These are phyloP conservation scores for Lophochroa leadbeateri DNA, from an alignment of 2,113 vertebrate genomes.

Conservation along the genomic window DNA sequence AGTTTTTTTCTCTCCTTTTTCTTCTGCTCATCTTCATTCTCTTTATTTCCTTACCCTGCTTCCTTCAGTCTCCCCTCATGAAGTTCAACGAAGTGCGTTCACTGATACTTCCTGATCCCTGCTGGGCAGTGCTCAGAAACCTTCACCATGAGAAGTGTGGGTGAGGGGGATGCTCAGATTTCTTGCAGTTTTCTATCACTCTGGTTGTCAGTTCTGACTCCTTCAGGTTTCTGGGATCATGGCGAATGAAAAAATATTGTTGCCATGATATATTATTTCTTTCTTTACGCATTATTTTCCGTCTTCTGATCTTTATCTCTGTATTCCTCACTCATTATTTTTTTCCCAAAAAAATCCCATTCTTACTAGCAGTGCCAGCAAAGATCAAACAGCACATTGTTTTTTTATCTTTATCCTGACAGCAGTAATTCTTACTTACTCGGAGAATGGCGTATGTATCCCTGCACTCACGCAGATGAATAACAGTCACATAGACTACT, in stretches of 20 bases:
- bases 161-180: neutral
- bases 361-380: neutral
- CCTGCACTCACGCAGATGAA: neutral
- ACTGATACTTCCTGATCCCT: neutral
- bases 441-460: neutral
- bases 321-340: neutral
- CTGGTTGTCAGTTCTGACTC: neutral
- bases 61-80: neutral
- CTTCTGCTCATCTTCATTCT: neutral
- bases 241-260: neutral
- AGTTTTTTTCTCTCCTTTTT: neutral
- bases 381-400: neutral
- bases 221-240: neutral
- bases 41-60: neutral
- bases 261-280: neutral
- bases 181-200: neutral
- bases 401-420: neutral
- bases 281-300: neutral
- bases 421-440: neutral
- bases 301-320: neutral
- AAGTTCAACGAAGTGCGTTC: neutral
- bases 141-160: accelerated
- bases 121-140: neutral
- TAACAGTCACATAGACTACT: neutral
- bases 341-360: neutral